Base-by-base conservation (phyloP, 2,797 vertebrate species). In the Emys orbicularis region DNA sequence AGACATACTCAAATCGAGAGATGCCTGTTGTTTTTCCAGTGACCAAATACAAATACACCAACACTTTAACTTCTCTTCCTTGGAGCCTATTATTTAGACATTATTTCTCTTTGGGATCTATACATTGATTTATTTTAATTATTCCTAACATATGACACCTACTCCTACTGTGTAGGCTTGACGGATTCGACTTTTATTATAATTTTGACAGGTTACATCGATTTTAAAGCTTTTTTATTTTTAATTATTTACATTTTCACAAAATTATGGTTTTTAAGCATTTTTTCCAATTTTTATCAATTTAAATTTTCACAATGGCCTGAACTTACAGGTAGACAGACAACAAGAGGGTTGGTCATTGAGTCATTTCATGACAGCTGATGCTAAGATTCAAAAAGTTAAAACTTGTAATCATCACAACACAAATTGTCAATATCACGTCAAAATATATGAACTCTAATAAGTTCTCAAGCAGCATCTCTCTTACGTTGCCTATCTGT, bases 81-180 rank as follows among this genome's bases (percentile, higher is more conserved):
- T 68, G 3, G 29, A 29, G 34, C 3, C 8, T 25, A 53, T 79
- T 41, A 80, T 77, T 95, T 88, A 79, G 61, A 95, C 95, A 95
- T 0, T 52, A 53, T 56, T 94, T 94, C 57, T 86, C 37, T 89
- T 47, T 65, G 53, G 18, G 21, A 37, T 89, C 74, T 11, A 7
- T 84, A 61, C 37, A 72, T n/a, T 88, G 23, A 88, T 94, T 95
- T 86, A 76, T 81, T 81, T 87, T 87, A 61, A 74, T 92, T 91
- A 82, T 82, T 93, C 86, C 84, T 74, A 54, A 81, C 47, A 74
- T 79, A 47, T 89, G 37, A 41, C 23, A 92, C 9, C 53, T 87
- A 84, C 54, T 72, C 56, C 29, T 44, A n/a, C 8, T 47, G 37
- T 37, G 59, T 61, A 34, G 31, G 59, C 31, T 61, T 61, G 31